Evolutionary conservation across 2,888 invertebrate genomes (phyloP).

Genomic region (Philereme transversata): DNA sequence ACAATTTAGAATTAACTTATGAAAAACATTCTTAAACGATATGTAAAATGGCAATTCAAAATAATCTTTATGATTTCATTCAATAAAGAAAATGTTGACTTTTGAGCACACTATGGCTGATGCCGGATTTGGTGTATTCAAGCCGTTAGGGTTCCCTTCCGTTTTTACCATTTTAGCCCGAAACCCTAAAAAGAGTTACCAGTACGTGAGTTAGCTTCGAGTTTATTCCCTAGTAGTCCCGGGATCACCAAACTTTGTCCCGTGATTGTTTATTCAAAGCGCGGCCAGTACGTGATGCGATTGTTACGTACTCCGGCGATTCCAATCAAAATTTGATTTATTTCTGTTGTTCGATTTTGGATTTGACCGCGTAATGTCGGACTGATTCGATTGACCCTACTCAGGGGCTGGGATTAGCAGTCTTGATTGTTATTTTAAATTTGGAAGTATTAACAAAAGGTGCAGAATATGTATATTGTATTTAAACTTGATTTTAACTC

Average conservation of each 20-base stretch:
- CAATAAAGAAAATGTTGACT: too few species aligned
- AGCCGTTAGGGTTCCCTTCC: too few species aligned
- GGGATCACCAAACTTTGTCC: conserved; percentile 50
- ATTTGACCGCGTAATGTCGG: conserved; percentile 46
- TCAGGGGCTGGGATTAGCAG: conserved; percentile 34
- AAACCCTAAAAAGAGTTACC: too few species aligned
- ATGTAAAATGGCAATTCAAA: too few species aligned
- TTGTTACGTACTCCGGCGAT: conserved; percentile 63
- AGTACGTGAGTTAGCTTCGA: conserved; percentile 18
- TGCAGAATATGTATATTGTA: too few species aligned
- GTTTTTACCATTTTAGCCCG: too few species aligned
- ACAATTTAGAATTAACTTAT: too few species aligned
- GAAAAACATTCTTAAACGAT: too few species aligned
- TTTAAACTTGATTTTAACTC: too few species aligned
- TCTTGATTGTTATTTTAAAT: conserved; percentile 21
- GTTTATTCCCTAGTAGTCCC: conserved; percentile 32
- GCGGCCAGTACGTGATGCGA: conserved; percentile 60
- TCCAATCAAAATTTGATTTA: conserved; percentile 71
- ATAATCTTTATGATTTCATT: too few species aligned
- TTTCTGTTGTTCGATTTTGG: conserved; percentile 57
- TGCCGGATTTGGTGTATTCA: too few species aligned
- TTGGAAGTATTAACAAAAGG: conserved; percentile 16
- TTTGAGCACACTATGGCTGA: too few species aligned
- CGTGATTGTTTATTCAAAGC: conserved; percentile 68
- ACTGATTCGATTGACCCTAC: conserved; percentile 46